Evolutionary conservation across 2,113 vertebrate species (phyloP), one percentile per base, ranked within the genome.

Genomic region (Carlito syrichta): DNA sequence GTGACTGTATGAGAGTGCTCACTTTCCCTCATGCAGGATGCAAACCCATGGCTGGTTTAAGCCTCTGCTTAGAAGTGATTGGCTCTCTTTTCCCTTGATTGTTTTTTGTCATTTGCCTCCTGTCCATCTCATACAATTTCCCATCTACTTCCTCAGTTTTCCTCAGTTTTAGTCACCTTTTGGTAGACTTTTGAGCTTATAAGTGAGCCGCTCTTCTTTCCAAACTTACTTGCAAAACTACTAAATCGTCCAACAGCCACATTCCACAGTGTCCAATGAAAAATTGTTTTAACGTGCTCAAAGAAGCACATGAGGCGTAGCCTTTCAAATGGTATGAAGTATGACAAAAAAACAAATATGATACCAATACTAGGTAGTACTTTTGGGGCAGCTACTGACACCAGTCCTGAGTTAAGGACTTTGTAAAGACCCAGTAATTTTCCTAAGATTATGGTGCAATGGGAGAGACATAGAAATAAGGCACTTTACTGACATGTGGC

Each of bases 1-100:
- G 40, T 17, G 20, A 62, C 14, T 6, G 27, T 8, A 6, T 0
- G 10, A 62, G 16, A 62, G 1, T 5, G 54, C 20, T 52, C 1
- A 5, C 68, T 43, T 20, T 25, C 60, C 40, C 52, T 48, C 5
- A 62, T 1, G 19, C 7, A 16, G n/a, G 56, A 48, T 20, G n/a
- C 19, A 63, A 88, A 12, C 16, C 20, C 7, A 56, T 8, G 50
- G 16, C 66, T 86, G 8, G 52, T 10, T 23, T 5, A 71, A 69
- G 43, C 19, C 45, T 62, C 62, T 35, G 90, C 63, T 60, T 8
- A 45, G n/a, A 60, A 63, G 16, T n/a, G 30, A 77, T 10, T 5
- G 1, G 48, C 20, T 66, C 11, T 62, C 20, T 95, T 66, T 60
- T 77, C 22, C 25, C 32, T 60, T 58, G 48, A 60, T 8, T 38